These are phyloP conservation scores for Numenius arquata DNA, from an alignment of 2,113 vertebrate species.

Conservation along the genomic window DNA sequence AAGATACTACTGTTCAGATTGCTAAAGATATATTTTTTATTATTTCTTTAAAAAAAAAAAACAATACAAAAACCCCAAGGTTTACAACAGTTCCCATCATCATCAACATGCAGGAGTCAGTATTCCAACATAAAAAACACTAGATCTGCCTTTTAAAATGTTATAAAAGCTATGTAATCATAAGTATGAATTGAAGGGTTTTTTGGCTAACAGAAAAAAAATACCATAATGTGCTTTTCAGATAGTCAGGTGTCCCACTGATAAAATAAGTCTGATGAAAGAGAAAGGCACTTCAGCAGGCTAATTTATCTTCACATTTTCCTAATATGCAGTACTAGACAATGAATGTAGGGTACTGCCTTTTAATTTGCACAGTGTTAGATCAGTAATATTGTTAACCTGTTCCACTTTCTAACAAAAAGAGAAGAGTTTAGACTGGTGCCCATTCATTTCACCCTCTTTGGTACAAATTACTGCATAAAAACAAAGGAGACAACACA, in stretches of 20 bases:
- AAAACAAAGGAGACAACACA: not conserved
- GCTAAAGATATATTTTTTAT: not conserved
- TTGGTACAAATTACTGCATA: constrained; percentile 21
- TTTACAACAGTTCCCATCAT: constrained; percentile 26
- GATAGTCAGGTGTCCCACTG: constrained; percentile 30
- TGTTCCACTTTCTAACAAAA: not conserved
- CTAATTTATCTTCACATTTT: not conserved
- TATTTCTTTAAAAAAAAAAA: constrained; percentile 29
- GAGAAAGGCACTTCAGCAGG: constrained; percentile 74
- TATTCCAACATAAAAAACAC: constrained; percentile 64
- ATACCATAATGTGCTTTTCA: not conserved
- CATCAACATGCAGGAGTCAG: constrained; percentile 62
- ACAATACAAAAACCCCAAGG: not conserved
- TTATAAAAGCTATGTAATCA: constrained; percentile 33
- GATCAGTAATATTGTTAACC: not conserved
- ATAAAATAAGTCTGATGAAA: constrained; percentile 48
- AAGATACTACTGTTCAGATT: constrained; percentile 28
- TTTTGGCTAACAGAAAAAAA: constrained; percentile 72
- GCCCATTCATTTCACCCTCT: not conserved
- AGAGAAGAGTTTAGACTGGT: not conserved
- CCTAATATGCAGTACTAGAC: not conserved
- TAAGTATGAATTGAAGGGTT: not conserved
- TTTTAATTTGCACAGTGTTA: not conserved
- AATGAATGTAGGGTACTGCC: not conserved
- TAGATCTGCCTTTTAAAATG: constrained; percentile 19